Conservation (phyloP, 2,888 invertebrate genomes). For the Pocota personata region DNA sequence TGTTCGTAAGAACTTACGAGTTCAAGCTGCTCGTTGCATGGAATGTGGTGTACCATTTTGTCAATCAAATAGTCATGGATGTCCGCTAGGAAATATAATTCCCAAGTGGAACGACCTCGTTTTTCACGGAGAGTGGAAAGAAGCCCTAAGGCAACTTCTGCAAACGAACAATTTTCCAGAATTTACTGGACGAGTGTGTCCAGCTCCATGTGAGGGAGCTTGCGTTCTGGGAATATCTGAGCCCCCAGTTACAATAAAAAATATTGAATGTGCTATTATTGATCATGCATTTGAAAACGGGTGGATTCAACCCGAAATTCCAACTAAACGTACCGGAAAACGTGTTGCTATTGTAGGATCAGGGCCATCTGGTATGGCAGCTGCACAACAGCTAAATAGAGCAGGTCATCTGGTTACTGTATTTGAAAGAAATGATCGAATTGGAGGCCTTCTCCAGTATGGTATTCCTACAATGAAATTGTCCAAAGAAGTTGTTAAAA, state of each 20-base stretch:
- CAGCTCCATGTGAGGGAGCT: slow-evolving; percentile 99
- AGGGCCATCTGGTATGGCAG: slow-evolving; percentile 97
- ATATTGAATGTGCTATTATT: slow-evolving; percentile 99
- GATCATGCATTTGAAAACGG: slow-evolving; percentile 98
- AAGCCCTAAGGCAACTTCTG: slow-evolving; percentile 94
- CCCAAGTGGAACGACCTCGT: slow-evolving; percentile 99
- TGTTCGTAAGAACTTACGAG: slow-evolving; percentile 93
- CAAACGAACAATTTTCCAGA: slow-evolving; percentile 99
- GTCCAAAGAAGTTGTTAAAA: slow-evolving; percentile 95
- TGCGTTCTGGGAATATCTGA: slow-evolving; percentile 98
- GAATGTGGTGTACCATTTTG: slow-evolving; percentile 99
- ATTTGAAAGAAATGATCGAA: slow-evolving; percentile 97
- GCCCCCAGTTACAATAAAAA: slow-evolving; percentile 99
- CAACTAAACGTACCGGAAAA: slow-evolving; percentile 89
- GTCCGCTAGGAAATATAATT: slow-evolving; percentile 98
- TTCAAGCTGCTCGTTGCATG: slow-evolving; percentile 98
- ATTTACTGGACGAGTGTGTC: slow-evolving; percentile 96
- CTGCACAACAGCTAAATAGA: slow-evolving; percentile 97
- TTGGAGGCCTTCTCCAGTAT: slow-evolving; percentile 97
- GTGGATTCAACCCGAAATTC: slow-evolving; percentile 94
- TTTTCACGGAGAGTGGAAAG: slow-evolving; percentile 96
- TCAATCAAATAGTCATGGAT: slow-evolving; percentile 95
- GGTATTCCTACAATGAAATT: slow-evolving; percentile 99
- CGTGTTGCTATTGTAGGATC: slow-evolving; percentile 95
- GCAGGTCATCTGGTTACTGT: slow-evolving; percentile 98